phyloP scores from a whole-genome alignment of 2,888 invertebrate species.

The Ceraclea dissimilis region DNA sequence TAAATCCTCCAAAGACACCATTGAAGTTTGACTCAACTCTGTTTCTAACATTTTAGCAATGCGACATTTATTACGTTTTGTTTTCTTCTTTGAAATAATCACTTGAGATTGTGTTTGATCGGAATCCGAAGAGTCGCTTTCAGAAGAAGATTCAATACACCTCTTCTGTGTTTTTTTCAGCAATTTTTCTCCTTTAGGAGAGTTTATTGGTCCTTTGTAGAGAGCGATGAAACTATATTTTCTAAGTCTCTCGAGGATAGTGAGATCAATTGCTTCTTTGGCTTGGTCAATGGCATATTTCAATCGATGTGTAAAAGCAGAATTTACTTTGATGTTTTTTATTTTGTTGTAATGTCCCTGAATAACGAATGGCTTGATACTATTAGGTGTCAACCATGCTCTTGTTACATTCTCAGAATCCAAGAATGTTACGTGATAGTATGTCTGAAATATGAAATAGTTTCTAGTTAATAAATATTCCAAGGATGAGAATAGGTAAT shows the following conservation, averaged over 20 bases:
- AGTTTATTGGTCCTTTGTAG: constrained; percentile 38
- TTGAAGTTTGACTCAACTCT: no score
- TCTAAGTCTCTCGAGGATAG: constrained; percentile 34
- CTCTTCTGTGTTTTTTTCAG: no score
- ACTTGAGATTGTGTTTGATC: no score
- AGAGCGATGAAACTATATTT: constrained; percentile 43
- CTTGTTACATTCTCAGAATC: constrained; percentile 38
- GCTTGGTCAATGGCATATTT: constrained; percentile 37
- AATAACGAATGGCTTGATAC: constrained; percentile 35
- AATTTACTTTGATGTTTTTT: constrained; percentile 21
- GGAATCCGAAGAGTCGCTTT: background rate
- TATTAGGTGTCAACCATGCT: constrained; percentile 40
- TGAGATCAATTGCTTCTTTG: constrained; percentile 36
- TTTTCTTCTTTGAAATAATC: no score
- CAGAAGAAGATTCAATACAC: background rate
- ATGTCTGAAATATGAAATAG: constrained; percentile 38
- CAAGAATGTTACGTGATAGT: constrained; percentile 51
- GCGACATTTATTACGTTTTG: no score
- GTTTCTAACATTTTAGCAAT: no score
- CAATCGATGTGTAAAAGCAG: constrained; percentile 34
- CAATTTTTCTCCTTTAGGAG: constrained; percentile 27
- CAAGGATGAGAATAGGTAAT: background rate
- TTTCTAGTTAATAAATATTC: background rate
- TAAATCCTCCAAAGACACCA: no score
- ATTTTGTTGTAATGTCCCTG: constrained; percentile 1